A percentile compares a stretch with the other conserved stretches of the same genome.
phyloP scores from a whole-genome alignment of 2,113 vertebrate species.

The Muscicapa adusta region DNA sequence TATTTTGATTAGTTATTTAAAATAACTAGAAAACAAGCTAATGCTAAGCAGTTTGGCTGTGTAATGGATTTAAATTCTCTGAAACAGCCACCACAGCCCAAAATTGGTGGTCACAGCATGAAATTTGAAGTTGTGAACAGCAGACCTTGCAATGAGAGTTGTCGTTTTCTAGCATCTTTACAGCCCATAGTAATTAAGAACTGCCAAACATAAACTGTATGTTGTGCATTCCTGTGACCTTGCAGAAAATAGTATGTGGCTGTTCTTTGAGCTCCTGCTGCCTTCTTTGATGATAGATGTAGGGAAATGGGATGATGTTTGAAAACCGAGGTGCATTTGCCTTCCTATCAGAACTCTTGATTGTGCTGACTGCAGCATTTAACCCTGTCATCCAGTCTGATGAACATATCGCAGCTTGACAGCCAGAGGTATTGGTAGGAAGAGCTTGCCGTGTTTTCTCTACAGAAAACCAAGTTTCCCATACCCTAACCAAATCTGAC shows the following conservation, averaged over 20 bases:
- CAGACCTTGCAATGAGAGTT: not conserved
- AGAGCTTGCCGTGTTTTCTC: not conserved
- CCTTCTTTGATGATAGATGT: not conserved
- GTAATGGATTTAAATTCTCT: not conserved
- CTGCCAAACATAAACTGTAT: not conserved
- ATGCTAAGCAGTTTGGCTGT: not conserved
- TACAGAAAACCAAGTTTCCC: not conserved
- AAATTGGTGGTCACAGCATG: not conserved
- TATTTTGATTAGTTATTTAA: not conserved
- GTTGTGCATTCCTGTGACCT: conserved; percentile 8
- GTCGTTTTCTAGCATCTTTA: not conserved
- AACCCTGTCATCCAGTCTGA: not conserved
- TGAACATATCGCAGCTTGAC: not conserved
- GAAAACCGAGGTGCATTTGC: not conserved
- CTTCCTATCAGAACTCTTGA: not conserved
- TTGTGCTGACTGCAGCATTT: conserved; percentile 26
- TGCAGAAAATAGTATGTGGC: not conserved
- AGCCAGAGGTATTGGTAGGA: not conserved
- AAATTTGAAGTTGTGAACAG: conserved; percentile 10
- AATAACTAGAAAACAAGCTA: not conserved
- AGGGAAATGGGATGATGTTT: not conserved
- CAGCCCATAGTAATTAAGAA: not conserved
- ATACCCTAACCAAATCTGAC: not conserved
- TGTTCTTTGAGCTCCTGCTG: not conserved
- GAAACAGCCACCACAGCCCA: not conserved